Base-by-base conservation (phyloP, 2,113 vertebrate genomes). In the Coryphaenoides rupestris region DNA sequence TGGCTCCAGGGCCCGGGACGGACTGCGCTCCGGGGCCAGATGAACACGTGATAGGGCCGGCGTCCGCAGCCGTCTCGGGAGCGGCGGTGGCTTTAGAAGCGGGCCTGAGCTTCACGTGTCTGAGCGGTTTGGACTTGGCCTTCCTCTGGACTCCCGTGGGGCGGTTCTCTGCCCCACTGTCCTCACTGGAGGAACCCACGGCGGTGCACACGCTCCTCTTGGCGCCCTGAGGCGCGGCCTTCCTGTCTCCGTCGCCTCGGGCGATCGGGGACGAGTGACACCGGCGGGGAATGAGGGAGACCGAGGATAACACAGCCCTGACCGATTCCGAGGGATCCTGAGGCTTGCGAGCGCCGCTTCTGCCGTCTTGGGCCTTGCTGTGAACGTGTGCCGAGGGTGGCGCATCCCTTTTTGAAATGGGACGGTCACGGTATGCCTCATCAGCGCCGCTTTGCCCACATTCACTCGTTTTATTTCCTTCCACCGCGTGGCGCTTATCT, bases 131-230 rank as follows among this genome's bases (percentile, higher is more conserved):
- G 15, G 55, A 58, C 5, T 69, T 77, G 16, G 64, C 4, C 16
- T 3, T 70, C 14, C 66, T 78, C 45, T 68, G 76, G 19, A 28
- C 26, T 68, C 58, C 54, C 26, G 14, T 19, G 5, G 68, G 82
- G 33, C 26, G 10, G 13, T 84, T 90, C 53, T 83, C 88, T 5
- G 71, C 46, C 1, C 90, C 87, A 19, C 90, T 93, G 60, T 95
- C 93, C 19, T 94, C 94, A 1, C 92, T 92, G 47, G 90, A 93
- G 26, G 84, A 91, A 26, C 59, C 67, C 68, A 69, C 62, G 5
- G 80, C 85, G 54, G 71, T 71, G 79, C 93, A 96, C 57, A 95
- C 93, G 2, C 87, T 96, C 65, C 82, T 94, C 84, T 93, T 95
- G 58, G 21, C 63, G n/a, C 62, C 54, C 15, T 53, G 74, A 0